Conservation (phyloP, 2,888 invertebrate genomes). For the Limnephilus marmoratus region DNA sequence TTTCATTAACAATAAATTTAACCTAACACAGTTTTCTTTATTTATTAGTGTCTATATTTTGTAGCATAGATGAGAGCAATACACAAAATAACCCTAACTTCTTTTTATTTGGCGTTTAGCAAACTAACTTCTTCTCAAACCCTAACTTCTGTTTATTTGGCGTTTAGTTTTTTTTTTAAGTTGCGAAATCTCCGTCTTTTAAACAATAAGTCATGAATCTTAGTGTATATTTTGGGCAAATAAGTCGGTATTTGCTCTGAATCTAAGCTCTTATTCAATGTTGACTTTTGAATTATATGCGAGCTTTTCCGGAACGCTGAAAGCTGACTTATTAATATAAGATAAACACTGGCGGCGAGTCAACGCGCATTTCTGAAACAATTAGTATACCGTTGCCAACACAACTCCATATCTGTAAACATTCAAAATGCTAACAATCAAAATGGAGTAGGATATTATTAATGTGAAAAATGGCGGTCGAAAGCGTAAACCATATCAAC, state of each 20-base stretch:
- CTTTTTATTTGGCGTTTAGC: neutral
- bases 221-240: neutral
- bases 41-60: no score
- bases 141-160: neutral
- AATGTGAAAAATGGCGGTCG: neutral
- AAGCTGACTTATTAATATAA: constrained; percentile 21
- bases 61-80: neutral
- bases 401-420: neutral
- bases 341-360: constrained; percentile 19
- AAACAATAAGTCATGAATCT: neutral
- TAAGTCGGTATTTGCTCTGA: neutral
- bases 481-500: neutral
- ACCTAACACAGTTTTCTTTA: no score
- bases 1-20: no score
- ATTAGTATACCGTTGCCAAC: neutral
- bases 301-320: neutral
- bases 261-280: constrained; percentile 25
- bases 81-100: neutral
- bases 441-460: neutral
- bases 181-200: neutral
- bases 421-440: neutral
- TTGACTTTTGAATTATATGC: constrained; percentile 11
- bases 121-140: no score
- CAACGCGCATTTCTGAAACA: constrained; percentile 21
- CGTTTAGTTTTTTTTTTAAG: neutral